Conservation (phyloP, 2,797 vertebrate genomes). For the Acridotheres tristis region DNA sequence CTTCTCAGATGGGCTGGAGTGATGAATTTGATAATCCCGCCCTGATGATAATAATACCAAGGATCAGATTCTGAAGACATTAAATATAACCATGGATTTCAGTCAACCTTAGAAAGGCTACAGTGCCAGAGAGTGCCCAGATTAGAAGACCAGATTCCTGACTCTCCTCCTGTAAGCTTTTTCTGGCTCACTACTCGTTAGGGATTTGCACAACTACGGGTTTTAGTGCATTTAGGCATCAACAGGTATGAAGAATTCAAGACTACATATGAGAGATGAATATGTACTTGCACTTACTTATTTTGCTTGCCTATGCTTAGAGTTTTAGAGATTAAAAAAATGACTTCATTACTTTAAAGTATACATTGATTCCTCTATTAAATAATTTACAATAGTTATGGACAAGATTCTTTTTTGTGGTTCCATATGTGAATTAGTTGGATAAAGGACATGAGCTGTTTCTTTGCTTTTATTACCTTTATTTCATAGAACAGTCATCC, state of each 20-base stretch:
- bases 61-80: background rate
- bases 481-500: background rate
- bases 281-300: background rate
- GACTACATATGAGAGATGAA: background rate
- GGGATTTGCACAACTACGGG: background rate
- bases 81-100: background rate
- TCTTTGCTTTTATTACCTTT: background rate
- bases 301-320: background rate
- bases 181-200: background rate
- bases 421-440: background rate
- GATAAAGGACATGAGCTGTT: background rate
- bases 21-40: background rate
- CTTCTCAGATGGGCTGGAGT: background rate
- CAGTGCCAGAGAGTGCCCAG: background rate
- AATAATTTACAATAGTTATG: background rate
- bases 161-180: background rate
- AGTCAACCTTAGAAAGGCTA: background rate
- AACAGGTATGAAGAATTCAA: background rate
- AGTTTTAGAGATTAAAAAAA: background rate
- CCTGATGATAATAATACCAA: background rate
- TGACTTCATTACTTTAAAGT: background rate
- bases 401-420: background rate
- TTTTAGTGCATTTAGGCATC: background rate
- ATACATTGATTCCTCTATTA: background rate
- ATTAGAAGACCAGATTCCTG: background rate